Conservation (phyloP, 1,140 invertebrate species). For the Ips typographus region DNA sequence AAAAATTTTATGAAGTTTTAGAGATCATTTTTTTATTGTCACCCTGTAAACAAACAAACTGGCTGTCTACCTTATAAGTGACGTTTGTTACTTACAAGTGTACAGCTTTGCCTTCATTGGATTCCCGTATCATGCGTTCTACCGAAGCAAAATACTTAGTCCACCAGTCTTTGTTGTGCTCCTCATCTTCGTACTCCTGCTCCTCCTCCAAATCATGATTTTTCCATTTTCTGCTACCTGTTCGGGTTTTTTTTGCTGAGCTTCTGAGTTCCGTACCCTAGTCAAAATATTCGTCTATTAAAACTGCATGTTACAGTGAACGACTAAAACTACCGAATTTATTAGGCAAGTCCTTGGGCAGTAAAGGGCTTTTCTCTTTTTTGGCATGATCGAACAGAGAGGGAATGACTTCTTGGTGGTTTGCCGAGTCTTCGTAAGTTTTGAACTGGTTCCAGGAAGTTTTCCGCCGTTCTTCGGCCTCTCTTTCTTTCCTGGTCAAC, state of each 20-base stretch:
- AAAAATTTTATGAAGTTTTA: too few species aligned
- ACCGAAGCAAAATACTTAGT: slow-evolving; percentile 89
- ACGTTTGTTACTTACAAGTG: too few species aligned
- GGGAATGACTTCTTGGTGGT: slow-evolving; percentile 31
- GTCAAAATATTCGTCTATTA: slow-evolving; percentile 6
- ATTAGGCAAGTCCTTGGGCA: slow-evolving; percentile 57
- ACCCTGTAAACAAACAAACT: too few species aligned
- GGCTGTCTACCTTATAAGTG: too few species aligned
- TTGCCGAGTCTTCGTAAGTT: slow-evolving; percentile 45
- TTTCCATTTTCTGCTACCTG: slow-evolving; percentile 40
- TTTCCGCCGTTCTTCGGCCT: slow-evolving; percentile 65
- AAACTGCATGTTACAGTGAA: background rate
- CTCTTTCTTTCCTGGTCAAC: slow-evolving; percentile 67
- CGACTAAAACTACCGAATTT: slow-evolving; percentile 45
- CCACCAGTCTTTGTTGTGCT: slow-evolving; percentile 86
- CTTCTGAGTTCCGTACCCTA: slow-evolving; percentile 56
- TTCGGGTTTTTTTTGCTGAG: slow-evolving; percentile 47
- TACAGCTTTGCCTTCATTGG: slow-evolving; percentile 42
- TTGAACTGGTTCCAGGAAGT: slow-evolving; percentile 60
- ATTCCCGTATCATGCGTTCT: slow-evolving; percentile 76
- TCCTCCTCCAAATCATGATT: slow-evolving; percentile 50
- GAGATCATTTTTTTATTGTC: too few species aligned
- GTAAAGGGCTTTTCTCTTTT: slow-evolving; percentile 62
- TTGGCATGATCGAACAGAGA: slow-evolving; percentile 40
- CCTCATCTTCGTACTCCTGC: slow-evolving; percentile 67